Evolutionary conservation across 2,888 invertebrate genomes (phyloP), one percentile per base, ranked within the genome.

Genomic region (Miltochrista miniata): DNA sequence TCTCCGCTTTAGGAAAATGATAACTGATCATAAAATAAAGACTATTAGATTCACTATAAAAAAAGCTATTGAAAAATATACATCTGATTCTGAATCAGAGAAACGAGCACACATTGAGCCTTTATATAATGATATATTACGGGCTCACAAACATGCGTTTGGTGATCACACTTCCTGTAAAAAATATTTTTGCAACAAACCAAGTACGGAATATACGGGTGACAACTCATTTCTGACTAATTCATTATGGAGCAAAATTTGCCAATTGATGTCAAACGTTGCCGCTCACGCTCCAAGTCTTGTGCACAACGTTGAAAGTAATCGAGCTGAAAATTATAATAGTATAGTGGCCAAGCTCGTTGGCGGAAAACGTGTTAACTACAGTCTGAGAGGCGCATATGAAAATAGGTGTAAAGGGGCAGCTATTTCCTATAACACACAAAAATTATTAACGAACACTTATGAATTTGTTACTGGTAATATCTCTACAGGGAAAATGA

Each of bases 31-130:
- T 7, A 30, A 8, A 30, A 30, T 30, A 30, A 5, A 7, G 7
- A 8, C 30, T 30, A 30, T 30, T 30, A 30, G 30, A 8, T 7
- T 7, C 5, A 8, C 8, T 8, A 30, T 30, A 7, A 7, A 8
- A 7, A 7, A 8, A 7, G 30, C 30, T 30, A 39, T 39, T 15
- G 34, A 47, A 40, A 40, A 47, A n/a, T 12, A n/a, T 24, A 47
- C 33, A 15, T 39, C 47, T 34, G 47, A 47, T 14, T 40, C 24
- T 10, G 40, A 47, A 40, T 47, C 40, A 7, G 47, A 47, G 29
- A 49, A 39, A 44, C 31, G 43, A 37, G 37, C 34, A 31, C 10
- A 36, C 24, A 12, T 44, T 8, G 29, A 44, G 12, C 36, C 13
- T 40, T n/a, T 44, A 36, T 44, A 44, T 7, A 44, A 35, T 24